Percentiles rank a stretch among this genome's conserved stretches.
Conservation (phyloP, 2,888 invertebrate genomes). For the Falcaria lacertinaria region DNA sequence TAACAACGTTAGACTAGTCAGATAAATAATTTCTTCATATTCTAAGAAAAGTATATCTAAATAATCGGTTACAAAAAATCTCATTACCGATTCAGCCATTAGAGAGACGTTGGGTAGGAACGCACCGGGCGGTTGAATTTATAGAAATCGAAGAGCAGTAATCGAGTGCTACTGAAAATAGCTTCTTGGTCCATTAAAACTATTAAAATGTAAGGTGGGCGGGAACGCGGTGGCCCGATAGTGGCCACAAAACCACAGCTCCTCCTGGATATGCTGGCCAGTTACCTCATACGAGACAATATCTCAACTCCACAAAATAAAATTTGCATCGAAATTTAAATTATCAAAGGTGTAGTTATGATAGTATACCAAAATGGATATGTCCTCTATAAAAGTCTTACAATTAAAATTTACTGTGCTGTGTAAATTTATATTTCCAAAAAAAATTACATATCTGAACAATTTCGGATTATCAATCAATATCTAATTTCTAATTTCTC, state of each 20-base stretch:
- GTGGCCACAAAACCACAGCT: conserved; percentile 73
- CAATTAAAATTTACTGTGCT: no score
- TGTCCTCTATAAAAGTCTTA: no score
- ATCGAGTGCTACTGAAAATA: conserved; percentile 36
- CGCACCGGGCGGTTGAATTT: conserved; percentile 8
- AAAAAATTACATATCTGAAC: no score
- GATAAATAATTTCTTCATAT: conserved; percentile 37
- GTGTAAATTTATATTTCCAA: no score
- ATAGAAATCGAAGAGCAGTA: conserved; percentile 31
- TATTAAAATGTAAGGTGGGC: conserved; percentile 66
- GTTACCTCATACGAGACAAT: conserved; percentile 46
- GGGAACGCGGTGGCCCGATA: conserved; percentile 57
- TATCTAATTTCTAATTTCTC: not conserved
- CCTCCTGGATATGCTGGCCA: conserved; percentile 61
- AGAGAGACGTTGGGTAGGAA: not conserved
- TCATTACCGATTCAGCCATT: conserved; percentile 15
- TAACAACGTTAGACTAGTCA: conserved; percentile 10
- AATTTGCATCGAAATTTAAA: no score
- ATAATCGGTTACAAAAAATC: conserved; percentile 32
- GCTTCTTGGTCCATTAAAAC: conserved; percentile 61
- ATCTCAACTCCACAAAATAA: no score
- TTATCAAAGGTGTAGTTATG: no score
- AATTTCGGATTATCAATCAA: not conserved
- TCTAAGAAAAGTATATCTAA: conserved; percentile 26
- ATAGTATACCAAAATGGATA: no score